These are phyloP conservation scores for Mythimna vitellina DNA, from an alignment of 2,888 invertebrate genomes.

Conservation along the genomic window DNA sequence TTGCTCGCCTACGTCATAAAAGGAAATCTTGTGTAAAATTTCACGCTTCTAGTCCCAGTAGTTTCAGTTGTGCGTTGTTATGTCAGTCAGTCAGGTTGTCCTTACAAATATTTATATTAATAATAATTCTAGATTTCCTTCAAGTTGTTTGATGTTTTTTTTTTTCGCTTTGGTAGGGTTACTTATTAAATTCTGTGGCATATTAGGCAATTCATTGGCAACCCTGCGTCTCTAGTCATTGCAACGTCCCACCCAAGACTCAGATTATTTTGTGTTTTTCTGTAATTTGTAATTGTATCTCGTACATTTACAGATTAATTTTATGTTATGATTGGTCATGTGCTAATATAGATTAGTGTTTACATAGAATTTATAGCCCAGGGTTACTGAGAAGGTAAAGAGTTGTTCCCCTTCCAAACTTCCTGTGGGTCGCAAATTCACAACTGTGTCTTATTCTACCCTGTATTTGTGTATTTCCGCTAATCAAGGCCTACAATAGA, in stretches of 20 bases:
- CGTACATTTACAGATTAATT: neutral
- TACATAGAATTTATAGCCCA: slow-evolving; percentile 1
- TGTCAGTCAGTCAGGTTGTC: too few species aligned
- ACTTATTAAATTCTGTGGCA: too few species aligned
- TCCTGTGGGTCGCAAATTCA: slow-evolving; percentile 46
- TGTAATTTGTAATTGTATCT: neutral
- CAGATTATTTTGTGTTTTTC: slow-evolving; percentile 21
- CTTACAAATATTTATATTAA: too few species aligned
- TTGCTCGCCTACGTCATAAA: too few species aligned
- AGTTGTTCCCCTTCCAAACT: slow-evolving; percentile 13
- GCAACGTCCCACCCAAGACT: slow-evolving; percentile 43
- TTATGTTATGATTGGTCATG: slow-evolving; percentile 10
- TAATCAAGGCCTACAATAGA: neutral
- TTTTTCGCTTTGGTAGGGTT: too few species aligned
- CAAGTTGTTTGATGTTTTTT: too few species aligned
- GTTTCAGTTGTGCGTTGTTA: too few species aligned
- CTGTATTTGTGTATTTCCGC: slow-evolving; percentile 6
- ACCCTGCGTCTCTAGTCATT: slow-evolving; percentile 17
- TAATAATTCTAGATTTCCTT: too few species aligned
- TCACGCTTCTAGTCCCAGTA: too few species aligned
- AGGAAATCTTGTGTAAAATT: too few species aligned
- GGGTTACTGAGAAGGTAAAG: slow-evolving; percentile 28
- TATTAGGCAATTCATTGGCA: neutral
- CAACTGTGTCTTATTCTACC: slow-evolving; percentile 12
- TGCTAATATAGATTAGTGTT: neutral